Evolutionary conservation across 2,888 invertebrate species (phyloP), one percentile per base, ranked within the genome.

Genomic region (Caenorhabditis japonica): DNA sequence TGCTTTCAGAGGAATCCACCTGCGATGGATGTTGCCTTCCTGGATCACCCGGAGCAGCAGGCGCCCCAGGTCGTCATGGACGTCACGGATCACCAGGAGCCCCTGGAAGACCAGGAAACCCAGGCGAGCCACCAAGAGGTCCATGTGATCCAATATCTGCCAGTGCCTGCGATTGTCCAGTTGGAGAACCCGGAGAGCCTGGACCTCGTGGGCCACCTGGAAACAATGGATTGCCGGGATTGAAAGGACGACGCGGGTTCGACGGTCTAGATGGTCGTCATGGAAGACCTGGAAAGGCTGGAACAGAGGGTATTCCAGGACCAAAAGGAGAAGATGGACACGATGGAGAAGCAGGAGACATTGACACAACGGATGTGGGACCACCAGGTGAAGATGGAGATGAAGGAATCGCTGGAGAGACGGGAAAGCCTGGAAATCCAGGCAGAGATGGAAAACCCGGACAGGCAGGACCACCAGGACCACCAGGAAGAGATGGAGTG

Each of bases 1-100:
- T 4, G 1, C 17, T 51, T 62, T 33, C 64, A 64, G 64, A 56
- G n/a, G 56, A 23, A 23, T 51, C 30, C 30, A 51, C 52, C 4
- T 85, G 84, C 53, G 79, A 79, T 21, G 62, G 68, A 30, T 84
- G 84, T 60, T 84, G 84, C 66, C 66, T 82, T 23, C 82, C 83
- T 23, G 84, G 83, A 47, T 77, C 82, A 10, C 82, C 82, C 5
- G 75, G 75, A 27, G 39, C 73, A 1, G 46, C 60, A 8, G 82
- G 82, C 4, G 39, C 55, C 3, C 66, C 69, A n/a, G 73, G 74
- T 10, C 58, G 61, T 21, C 51, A 72, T 21, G 74, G 74, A 27
- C 52, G 66, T 21, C 68, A 60, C 41, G 72, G 72, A 47, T 23
- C 53, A 17, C 56, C 52, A 2, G 76, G 72, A 53, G 71, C 76